Evolutionary conservation across 2,113 vertebrate genomes (phyloP).

Genomic region (Lampris incognitus): DNA sequence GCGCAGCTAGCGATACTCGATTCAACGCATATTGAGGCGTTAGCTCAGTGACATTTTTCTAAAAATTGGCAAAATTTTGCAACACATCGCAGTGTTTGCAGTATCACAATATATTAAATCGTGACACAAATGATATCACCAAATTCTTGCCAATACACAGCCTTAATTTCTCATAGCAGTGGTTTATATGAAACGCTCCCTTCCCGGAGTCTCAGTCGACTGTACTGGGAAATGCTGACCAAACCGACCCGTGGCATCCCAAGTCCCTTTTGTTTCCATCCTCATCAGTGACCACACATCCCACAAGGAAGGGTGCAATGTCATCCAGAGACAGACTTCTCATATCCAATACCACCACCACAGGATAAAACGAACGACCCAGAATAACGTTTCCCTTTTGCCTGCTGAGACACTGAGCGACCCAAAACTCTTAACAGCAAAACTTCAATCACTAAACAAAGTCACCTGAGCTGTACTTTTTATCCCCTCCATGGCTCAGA

Average conservation of each 20-base stretch:
- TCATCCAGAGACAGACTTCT: slow-evolving; percentile 56
- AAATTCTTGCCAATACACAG: no score
- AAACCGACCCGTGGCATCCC: slow-evolving; percentile 55
- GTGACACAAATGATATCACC: no score
- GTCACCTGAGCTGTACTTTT: background rate
- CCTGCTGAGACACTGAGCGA: slow-evolving; percentile 10
- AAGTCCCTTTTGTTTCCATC: slow-evolving; percentile 64
- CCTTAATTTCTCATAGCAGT: no score
- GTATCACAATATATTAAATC: no score
- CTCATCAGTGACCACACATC: slow-evolving; percentile 68
- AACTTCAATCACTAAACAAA: background rate
- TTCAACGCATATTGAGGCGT: no score
- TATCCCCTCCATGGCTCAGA: slow-evolving; percentile 7
- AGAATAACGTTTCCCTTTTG: slow-evolving; percentile 14
- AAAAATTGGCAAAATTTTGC: no score
- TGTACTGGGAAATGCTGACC: no score
- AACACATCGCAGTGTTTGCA: no score
- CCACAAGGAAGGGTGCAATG: slow-evolving; percentile 46
- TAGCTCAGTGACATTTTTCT: no score
- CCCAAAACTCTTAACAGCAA: slow-evolving; percentile 34
- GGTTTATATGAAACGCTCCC: no score
- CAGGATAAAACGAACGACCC: slow-evolving; percentile 37
- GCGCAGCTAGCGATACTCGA: no score
- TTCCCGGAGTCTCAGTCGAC: no score
- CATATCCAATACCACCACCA: slow-evolving; percentile 49